Conservation (phyloP, 2,888 invertebrate species). For the Erebia epiphron region DNA sequence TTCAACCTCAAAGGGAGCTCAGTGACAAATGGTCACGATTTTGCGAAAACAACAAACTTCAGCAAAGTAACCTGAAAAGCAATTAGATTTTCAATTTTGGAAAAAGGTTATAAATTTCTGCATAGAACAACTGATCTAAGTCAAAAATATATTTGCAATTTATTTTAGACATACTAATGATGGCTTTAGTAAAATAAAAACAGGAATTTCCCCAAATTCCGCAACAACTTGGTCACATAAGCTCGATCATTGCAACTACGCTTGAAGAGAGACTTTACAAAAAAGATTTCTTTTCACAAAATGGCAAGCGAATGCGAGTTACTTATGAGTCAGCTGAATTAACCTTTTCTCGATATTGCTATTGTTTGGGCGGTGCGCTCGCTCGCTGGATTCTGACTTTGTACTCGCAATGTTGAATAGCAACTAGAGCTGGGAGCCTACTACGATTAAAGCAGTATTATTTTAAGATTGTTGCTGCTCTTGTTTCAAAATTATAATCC, state of each 20-base stretch:
- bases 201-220: slow-evolving; percentile 6
- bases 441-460: too few relatives aligned
- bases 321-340: slow-evolving; percentile 36
- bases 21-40: too few relatives aligned
- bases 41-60: too few relatives aligned
- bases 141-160: not conserved
- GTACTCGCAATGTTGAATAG: slow-evolving; percentile 7
- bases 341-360: slow-evolving; percentile 34
- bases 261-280: slow-evolving; percentile 41
- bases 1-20: too few relatives aligned
- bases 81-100: too few relatives aligned
- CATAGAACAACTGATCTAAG: too few relatives aligned
- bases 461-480: too few relatives aligned
- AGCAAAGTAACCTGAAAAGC: too few relatives aligned
- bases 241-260: slow-evolving; percentile 41
- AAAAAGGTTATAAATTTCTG: too few relatives aligned
- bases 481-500: too few relatives aligned
- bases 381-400: slow-evolving; percentile 16
- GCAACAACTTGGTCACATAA: slow-evolving; percentile 9
- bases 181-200: not conserved
- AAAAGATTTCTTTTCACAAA: slow-evolving; percentile 40
- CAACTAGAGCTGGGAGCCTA: not conserved
- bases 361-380: slow-evolving; percentile 29
- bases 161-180: too few relatives aligned
- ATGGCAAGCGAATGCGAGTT: slow-evolving; percentile 35